Base-by-base conservation (phyloP, 2,797 vertebrate genomes). In the Peromyscus eremicus region DNA sequence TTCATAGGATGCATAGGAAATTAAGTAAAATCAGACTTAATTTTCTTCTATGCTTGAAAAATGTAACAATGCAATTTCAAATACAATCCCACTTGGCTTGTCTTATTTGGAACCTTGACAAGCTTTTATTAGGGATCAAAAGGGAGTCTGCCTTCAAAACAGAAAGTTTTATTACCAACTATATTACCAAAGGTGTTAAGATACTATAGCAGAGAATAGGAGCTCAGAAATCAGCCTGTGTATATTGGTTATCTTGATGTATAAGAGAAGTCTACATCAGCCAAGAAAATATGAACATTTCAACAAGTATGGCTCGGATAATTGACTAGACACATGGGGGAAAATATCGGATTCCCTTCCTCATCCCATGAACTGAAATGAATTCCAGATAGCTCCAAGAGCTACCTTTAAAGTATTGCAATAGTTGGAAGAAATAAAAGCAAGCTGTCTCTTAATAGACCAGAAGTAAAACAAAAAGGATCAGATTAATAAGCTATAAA, bases 61-160 rank as follows among this genome's bases (percentile, higher is more conserved):
- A 86, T 37, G 19, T 94, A 66, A 88, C 55, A 81, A 80, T 71
- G 37, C 29, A 92, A 60, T 89, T 95, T 81, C 64, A 94, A 95
- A 95, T 8, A 88, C 4, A 94, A 73, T 75, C 25, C 21, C 79
- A 85, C 52, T 46, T 12, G 32, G 6, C 88, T 66, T 76, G 3
- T 71, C 57, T 96, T 81, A 6, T 71, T 81, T 91, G 60, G 16
- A 21, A 92, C 88, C 52, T 95, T 95, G 73, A 75, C 40, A 94
- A 84, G 55, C 16, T 1, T 94, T 29, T 93, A 92, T 77, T 93
- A 87, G 84, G 62, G 29, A 62, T 12, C 5, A 95, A 81, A 88
- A 3, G 14, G 23, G 4, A 89, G 32, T 89, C 60, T 84, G 21
- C 80, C 43, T 95, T 27, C n/a, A 40, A 77, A 82, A 83, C 21